Conservation (phyloP, 2,797 vertebrate species). For the Eulemur rubriventer region DNA sequence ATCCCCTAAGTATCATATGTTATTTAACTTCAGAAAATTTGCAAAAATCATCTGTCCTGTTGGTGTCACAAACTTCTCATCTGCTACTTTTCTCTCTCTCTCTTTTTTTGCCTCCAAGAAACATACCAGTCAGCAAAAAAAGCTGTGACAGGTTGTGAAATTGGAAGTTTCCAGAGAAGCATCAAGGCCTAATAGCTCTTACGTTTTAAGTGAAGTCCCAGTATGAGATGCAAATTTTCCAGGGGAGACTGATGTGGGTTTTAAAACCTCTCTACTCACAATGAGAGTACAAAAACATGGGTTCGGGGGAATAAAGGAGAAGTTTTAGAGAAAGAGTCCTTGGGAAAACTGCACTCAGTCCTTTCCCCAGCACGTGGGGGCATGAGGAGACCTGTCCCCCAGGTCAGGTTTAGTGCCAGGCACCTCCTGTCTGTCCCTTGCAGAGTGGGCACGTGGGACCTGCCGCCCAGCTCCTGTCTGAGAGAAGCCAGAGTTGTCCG, state of each 20-base stretch:
- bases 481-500: not conserved
- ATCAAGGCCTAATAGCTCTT: not conserved
- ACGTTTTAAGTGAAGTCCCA: not conserved
- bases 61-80: not conserved
- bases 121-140: not conserved
- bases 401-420: not conserved
- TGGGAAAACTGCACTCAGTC: not conserved
- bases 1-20: not conserved
- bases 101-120: not conserved
- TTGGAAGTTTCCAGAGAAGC: not conserved
- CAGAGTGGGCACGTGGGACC: not conserved
- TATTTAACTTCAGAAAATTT: not conserved
- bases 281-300: not conserved
- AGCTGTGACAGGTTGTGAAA: not conserved
- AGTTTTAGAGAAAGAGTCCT: not conserved
- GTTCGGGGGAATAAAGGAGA: not conserved
- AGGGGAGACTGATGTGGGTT: not conserved
- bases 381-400: accelerated
- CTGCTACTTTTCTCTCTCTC: not conserved
- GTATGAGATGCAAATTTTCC: not conserved
- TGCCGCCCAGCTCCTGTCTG: not conserved
- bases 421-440: not conserved
- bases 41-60: not conserved
- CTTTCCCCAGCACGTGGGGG: not conserved
- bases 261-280: not conserved